Base-by-base conservation (phyloP, 2,113 vertebrate species). In the Oreotrochilus melanogaster region DNA sequence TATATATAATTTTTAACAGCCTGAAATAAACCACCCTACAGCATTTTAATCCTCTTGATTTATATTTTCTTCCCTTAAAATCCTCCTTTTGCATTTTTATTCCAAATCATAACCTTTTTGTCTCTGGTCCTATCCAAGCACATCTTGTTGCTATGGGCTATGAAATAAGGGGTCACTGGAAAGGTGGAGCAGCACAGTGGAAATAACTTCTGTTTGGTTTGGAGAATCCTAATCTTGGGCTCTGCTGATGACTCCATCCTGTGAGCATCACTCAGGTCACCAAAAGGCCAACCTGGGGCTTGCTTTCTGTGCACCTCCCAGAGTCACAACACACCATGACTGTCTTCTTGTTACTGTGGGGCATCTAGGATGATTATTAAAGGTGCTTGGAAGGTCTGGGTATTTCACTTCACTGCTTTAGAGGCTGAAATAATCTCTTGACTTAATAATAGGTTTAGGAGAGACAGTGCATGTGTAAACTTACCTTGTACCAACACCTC, bases 301-400 rank as follows among this genome's bases (percentile, higher is more conserved):
- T 0, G 0, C 28, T 30, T 14, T 56, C 18, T 21, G 10, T 9
- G 11, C 1, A 1, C 24, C 67, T 64, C 66, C 30, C 16, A 4
- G 47, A 65, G n/a, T 7, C 15, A 37, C 43, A 64, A 47, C 25
- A 27, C 48, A 56, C n/a, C 15, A 5, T 22, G 47, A 48, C 33
- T 25, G 42, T 9, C 35, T 33, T n/a, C 2, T 0, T 8, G 0
- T 62, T 31, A 10, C 8, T 0, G 0, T 39, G 79, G 42, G 53
- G 7, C 45, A 72, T 11, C 78, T 42, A 3, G 0, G 0, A 6
- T 33, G 19, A 10, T 4, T 16, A 67, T 14, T 42, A 14, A 39
- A 56, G 48, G 14, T 7, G 1, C 33, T 48, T 56, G 17, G 21
- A 64, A 60, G 15, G 37, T 27, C 31, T 12, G n/a, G 11, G 3